phyloP scores from a whole-genome alignment of 2,797 vertebrate species.

The Balearica regulorum region DNA sequence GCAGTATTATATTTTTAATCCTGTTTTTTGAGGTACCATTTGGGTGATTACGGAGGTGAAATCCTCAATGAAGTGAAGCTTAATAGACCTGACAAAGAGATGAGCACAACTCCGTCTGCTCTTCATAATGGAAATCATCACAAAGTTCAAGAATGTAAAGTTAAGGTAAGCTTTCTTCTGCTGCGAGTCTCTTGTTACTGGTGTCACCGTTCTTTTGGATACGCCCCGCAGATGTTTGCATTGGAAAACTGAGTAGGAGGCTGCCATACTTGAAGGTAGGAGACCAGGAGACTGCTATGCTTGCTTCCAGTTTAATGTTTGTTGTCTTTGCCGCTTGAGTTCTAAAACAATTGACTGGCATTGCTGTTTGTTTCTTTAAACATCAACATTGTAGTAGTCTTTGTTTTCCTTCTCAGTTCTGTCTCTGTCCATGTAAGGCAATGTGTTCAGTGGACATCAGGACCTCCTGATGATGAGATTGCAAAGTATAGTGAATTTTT shows the following conservation, averaged over 20 bases:
- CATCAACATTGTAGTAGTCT: background rate
- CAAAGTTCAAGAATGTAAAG: slow-evolving; percentile 85
- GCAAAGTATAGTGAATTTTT: background rate
- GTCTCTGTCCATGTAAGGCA: background rate
- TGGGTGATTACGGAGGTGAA: slow-evolving; percentile 90
- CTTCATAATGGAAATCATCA: slow-evolving; percentile 86
- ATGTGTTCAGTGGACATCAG: background rate
- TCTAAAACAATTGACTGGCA: background rate
- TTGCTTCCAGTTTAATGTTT: background rate
- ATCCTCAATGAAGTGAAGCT: slow-evolving; percentile 87
- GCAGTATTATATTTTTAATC: background rate
- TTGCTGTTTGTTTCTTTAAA: background rate
- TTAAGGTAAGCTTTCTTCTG: slow-evolving; percentile 77
- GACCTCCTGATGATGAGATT: background rate
- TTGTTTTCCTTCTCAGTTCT: background rate
- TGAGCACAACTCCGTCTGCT: slow-evolving; percentile 75
- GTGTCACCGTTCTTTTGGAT: background rate
- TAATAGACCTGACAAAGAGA: slow-evolving; percentile 83
- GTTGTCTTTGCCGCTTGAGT: background rate
- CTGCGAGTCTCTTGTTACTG: background rate
- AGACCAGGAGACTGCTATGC: background rate
- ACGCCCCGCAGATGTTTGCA: background rate
- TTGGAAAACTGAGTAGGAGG: background rate
- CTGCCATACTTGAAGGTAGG: background rate
- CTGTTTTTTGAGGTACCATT: slow-evolving; percentile 79